phyloP scores from a whole-genome alignment of 2,113 vertebrate genomes.

The Rallus limicola region DNA sequence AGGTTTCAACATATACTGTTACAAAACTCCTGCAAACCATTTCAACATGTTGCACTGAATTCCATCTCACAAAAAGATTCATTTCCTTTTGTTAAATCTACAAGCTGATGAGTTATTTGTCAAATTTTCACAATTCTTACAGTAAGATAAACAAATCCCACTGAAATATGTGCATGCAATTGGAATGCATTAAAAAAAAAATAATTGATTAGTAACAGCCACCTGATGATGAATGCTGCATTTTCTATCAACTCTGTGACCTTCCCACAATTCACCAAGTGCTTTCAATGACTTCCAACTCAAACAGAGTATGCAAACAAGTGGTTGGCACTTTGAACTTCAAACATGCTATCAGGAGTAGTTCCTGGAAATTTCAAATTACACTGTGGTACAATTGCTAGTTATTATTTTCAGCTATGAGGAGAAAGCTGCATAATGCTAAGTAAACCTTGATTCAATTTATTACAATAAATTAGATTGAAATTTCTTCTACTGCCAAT shows the following conservation, averaged over 20 bases:
- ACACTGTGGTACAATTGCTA: neutral
- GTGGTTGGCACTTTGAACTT: neutral
- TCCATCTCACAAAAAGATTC: neutral
- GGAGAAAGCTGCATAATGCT: neutral
- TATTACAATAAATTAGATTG: neutral
- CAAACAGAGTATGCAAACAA: neutral
- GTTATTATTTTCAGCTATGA: neutral
- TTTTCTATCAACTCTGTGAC: neutral
- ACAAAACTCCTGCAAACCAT: neutral
- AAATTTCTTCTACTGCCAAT: neutral
- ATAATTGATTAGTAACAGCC: neutral
- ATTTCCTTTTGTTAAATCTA: neutral
- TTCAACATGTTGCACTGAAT: conserved; percentile 4
- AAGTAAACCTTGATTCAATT: neutral
- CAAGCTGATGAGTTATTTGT: neutral
- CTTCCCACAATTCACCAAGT: neutral
- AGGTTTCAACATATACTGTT: neutral
- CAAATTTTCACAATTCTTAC: neutral
- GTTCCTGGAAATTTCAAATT: neutral
- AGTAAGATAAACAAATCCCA: neutral
- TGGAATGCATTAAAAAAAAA: neutral
- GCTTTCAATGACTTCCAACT: neutral
- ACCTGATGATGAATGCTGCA: neutral
- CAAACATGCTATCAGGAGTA: neutral
- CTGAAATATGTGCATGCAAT: neutral